phyloP scores from a whole-genome alignment of 2,888 invertebrate genomes.

The Diabrotica balteata region DNA sequence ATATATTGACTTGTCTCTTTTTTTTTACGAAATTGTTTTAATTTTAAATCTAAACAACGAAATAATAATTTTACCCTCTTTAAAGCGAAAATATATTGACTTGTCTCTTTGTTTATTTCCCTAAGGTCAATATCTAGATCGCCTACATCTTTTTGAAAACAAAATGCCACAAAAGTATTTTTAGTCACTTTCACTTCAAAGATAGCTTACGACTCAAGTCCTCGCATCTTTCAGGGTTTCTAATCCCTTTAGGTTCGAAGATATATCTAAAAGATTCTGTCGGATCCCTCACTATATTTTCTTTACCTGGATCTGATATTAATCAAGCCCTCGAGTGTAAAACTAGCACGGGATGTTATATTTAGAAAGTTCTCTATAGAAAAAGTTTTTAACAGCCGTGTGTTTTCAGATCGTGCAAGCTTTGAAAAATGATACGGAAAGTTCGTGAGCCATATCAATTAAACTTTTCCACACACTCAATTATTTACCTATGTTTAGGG shows the following conservation, averaged over 20 bases:
- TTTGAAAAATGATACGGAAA: neutral
- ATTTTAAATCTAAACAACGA: too few species aligned
- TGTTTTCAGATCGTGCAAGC: neutral
- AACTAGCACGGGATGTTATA: neutral
- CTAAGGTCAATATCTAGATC: slow-evolving; percentile 1
- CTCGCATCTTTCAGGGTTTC: neutral
- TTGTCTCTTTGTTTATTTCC: too few species aligned
- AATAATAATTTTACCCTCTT: too few species aligned
- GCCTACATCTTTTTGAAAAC: neutral
- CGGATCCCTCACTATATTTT: neutral
- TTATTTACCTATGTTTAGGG: neutral
- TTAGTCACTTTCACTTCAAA: neutral
- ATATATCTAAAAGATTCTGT: neutral
- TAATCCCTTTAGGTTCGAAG: neutral
- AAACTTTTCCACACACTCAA: neutral
- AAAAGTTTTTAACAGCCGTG: too few species aligned
- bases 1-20: too few species aligned
- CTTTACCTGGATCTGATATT: neutral
- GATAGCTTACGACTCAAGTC: neutral
- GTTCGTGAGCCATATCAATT: neutral
- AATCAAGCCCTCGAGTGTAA: neutral
- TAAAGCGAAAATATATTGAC: too few species aligned
- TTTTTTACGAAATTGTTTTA: too few species aligned
- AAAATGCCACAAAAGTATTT: neutral
- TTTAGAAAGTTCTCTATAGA: neutral